A percentile compares a stretch with the other conserved stretches of the same genome.
Conservation (phyloP, 2,888 invertebrate genomes). For the Drosophila fungiperda region DNA sequence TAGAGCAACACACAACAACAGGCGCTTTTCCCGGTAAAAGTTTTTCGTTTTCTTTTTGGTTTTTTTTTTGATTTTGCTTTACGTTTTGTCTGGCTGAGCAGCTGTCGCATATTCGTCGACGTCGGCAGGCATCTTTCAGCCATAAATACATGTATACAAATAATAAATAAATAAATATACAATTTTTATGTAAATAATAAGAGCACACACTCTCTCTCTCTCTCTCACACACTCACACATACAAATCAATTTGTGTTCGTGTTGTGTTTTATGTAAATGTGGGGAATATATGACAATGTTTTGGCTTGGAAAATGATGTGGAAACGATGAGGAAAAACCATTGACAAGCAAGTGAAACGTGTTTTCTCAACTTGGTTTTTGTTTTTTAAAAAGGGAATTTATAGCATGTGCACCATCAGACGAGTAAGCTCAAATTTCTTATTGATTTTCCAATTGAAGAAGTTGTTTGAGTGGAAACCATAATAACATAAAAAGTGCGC, state of each 20-base stretch:
- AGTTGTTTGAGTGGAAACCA: background rate
- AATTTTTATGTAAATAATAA: constrained; percentile 66
- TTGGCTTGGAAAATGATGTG: constrained; percentile 71
- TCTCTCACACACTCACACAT: constrained; percentile 4
- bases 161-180: constrained; percentile 73
- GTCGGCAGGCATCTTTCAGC: constrained; percentile 53
- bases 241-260: constrained; percentile 19
- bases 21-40: constrained; percentile 55
- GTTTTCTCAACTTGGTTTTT: constrained; percentile 18
- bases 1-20: constrained; percentile 39
- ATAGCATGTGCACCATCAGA: constrained; percentile 23
- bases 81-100: constrained; percentile 66
- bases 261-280: constrained; percentile 56
- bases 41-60: constrained; percentile 36
- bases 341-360: constrained; percentile 51
- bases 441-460: constrained; percentile 37
- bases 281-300: constrained; percentile 55
- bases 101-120: constrained; percentile 67
- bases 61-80: constrained; percentile 22
- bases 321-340: constrained; percentile 73
- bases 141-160: constrained; percentile 64
- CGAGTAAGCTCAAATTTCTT: background rate
- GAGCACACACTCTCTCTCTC: constrained; percentile 2
- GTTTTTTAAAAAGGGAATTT: constrained; percentile 29
- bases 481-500: background rate